Percentiles rank a stretch among this genome's conserved stretches.
phyloP scores from a whole-genome alignment of 2,888 invertebrate species.

The Subacronicta megacephala region DNA sequence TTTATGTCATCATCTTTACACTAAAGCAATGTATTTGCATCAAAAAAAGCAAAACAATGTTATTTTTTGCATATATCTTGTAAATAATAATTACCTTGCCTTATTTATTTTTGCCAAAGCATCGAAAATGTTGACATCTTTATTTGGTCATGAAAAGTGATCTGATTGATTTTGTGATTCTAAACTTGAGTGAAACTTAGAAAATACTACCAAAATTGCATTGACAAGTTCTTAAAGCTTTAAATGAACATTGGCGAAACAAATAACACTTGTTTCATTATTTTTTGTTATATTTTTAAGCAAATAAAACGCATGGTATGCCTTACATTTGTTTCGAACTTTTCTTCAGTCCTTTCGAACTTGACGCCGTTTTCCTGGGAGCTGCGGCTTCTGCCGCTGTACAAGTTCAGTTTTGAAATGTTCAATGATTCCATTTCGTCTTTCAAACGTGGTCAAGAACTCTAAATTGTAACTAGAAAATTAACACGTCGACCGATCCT shows the following conservation, averaged over 20 bases:
- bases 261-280: slow-evolving; percentile 6
- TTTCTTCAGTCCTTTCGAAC: slow-evolving; percentile 69
- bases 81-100: background rate
- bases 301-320: slow-evolving; percentile 36
- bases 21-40: background rate
- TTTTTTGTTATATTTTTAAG: background rate
- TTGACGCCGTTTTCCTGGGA: slow-evolving; percentile 69
- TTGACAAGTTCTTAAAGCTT: background rate
- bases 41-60: too few species aligned
- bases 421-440: slow-evolving; percentile 83
- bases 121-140: slow-evolving; percentile 36
- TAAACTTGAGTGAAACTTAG: background rate
- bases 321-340: slow-evolving; percentile 76
- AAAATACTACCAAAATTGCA: background rate
- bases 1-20: slow-evolving; percentile 31
- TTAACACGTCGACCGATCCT: slow-evolving; percentile 84
- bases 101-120: slow-evolving; percentile 7
- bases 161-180: slow-evolving; percentile 45
- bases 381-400: slow-evolving; percentile 75
- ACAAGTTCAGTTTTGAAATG: slow-evolving; percentile 82
- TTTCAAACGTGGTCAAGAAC: slow-evolving; percentile 60
- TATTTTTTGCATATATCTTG: too few species aligned
- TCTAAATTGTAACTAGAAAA: slow-evolving; percentile 65
- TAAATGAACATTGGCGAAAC: background rate
- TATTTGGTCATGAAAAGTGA: slow-evolving; percentile 64